Base-by-base conservation (phyloP, 2,113 vertebrate genomes). In the Crotalus tigris region DNA sequence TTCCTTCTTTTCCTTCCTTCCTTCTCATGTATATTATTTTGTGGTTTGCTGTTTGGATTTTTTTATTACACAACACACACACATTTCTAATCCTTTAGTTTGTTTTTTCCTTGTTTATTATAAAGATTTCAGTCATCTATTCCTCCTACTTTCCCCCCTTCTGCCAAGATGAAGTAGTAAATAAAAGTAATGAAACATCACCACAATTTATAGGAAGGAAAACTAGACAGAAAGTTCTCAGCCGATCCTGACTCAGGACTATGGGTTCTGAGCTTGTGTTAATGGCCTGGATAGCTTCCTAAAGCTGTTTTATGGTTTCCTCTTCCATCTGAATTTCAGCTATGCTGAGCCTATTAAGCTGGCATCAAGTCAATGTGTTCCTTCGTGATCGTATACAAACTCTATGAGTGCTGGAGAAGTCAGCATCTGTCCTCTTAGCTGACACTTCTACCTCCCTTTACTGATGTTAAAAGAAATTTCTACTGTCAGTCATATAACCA, bases 391-490 rank as follows among this genome's bases (percentile, higher is more conserved):
- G 97, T 97, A 98, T 97, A 98, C 97, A 98, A 96, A 97, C 97
- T 98, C 98, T 97, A 95, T 90, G 94, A 97, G 97, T 97, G 97
- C 98, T 97, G 98, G 97, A 96, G 98, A 97, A 97, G 97, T 97
- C 98, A 94, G 97, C 97, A 96, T 97, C 98, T 98, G 97, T 98
- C 98, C 98, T 97, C 97, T 97, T 97, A 98, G 98, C 98, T 99
- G 99, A 99, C 99, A 99, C 98, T 97, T 96, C 97, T 98, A 97
- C 98, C 96, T 97, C 97, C 97, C 97, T 97, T 98, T 98, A 98
- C 98, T 99, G 99, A 99, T 99, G 98, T 99, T 99, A 98, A 99
- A 99, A 99, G 98, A 98, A 99, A 99, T 98, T 98, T 98, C 98
- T 98, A 98, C 98, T 99, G 99, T 99, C 99, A 99, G 97, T 98